phyloP scores from a whole-genome alignment of 2,797 vertebrate genomes.

The Rachycentron canadum region DNA sequence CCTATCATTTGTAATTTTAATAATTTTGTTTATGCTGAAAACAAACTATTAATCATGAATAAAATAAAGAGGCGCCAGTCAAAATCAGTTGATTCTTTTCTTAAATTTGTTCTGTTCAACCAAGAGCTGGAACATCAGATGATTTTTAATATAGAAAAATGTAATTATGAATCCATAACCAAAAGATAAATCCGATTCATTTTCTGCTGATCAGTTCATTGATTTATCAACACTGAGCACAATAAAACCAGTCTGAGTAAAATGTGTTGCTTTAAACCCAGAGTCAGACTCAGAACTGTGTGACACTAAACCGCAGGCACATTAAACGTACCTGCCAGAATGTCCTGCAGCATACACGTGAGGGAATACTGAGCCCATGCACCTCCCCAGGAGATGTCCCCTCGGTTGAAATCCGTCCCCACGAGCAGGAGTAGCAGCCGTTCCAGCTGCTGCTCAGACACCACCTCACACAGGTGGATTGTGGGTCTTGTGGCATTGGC shows the following conservation, averaged over 20 bases:
- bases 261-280: too few relatives aligned
- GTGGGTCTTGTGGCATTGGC: constrained; percentile 97
- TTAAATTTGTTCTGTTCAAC: neutral
- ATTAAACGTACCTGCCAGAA: constrained; percentile 90
- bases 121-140: neutral
- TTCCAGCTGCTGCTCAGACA: constrained; percentile 96
- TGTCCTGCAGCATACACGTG: constrained; percentile 99
- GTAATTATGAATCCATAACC: too few relatives aligned
- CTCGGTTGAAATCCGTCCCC: constrained; percentile 98
- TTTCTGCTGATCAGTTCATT: neutral
- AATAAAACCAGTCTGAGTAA: neutral
- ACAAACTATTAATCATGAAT: too few relatives aligned
- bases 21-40: too few relatives aligned
- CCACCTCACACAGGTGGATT: constrained; percentile 97
- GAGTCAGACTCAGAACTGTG: too few relatives aligned
- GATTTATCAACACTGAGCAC: neutral
- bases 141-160: neutral
- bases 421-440: constrained; percentile 95
- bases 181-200: neutral
- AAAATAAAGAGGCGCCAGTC: too few relatives aligned
- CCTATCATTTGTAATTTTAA: too few relatives aligned
- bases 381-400: constrained; percentile 98
- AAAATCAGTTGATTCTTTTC: too few relatives aligned
- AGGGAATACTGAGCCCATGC: constrained; percentile 99
- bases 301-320: neutral